A percentile compares a stretch with the other conserved stretches of the same genome.
These are phyloP conservation scores for Scomber japonicus DNA, from an alignment of 2,113 vertebrate species.

Conservation along the genomic window DNA sequence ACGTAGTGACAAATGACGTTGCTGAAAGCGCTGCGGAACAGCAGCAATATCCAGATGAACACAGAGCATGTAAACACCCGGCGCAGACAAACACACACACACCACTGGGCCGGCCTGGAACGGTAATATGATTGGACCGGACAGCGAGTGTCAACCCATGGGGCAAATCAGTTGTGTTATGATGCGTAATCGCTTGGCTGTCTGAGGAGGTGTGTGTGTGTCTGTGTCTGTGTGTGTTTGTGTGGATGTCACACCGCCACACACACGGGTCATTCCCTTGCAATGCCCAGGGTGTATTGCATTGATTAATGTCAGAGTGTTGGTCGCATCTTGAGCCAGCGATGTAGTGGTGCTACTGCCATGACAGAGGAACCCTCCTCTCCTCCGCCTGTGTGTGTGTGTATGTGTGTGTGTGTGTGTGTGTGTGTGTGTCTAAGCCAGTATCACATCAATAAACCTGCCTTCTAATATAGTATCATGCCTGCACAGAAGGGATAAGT, in stretches of 20 bases:
- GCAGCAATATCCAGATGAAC: conserved; percentile 43
- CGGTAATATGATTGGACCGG: conserved; percentile 69
- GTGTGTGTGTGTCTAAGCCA: conserved; percentile 18
- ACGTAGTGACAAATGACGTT: conserved; percentile 65
- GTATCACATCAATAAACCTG: not conserved
- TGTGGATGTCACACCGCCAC: conserved; percentile 43
- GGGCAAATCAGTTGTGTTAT: conserved; percentile 80
- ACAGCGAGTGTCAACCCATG: conserved; percentile 80
- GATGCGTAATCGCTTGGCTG: conserved; percentile 72
- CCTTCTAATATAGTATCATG: not conserved
- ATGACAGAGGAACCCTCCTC: conserved; percentile 28
- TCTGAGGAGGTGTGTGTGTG: conserved; percentile 65
- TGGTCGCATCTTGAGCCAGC: conserved; percentile 57
- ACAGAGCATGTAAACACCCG: conserved; percentile 56
- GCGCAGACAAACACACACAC: conserved; percentile 54
- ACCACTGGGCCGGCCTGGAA: conserved; percentile 29
- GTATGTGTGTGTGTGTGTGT: conserved; percentile 24
- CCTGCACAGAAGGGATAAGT: not conserved
- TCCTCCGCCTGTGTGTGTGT: conserved; percentile 12
- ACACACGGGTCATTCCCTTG: conserved; percentile 55
- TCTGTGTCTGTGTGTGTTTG: conserved; percentile 44
- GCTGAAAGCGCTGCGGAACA: conserved; percentile 35
- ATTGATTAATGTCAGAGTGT: conserved; percentile 71
- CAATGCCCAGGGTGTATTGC: conserved; percentile 67
- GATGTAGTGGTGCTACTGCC: conserved; percentile 9